Evolutionary conservation across 1,140 invertebrate species (phyloP).

Genomic region (Rhopalosiphum maidis): DNA sequence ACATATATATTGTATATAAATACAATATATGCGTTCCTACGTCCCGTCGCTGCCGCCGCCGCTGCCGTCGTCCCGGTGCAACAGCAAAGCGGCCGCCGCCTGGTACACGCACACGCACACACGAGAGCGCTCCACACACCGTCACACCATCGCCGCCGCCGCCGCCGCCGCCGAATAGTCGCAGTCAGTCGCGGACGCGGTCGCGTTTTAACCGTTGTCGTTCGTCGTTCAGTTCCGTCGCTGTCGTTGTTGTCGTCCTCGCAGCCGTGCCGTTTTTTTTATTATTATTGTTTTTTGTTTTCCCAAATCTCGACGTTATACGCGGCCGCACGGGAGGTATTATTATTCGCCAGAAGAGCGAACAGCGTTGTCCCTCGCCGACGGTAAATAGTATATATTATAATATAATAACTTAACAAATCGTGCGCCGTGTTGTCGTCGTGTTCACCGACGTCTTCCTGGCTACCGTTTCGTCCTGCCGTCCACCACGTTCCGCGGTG

Average conservation of each 20-base stretch:
- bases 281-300: neutral
- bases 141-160: neutral
- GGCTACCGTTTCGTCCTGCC: too few species aligned
- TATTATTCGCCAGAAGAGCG: neutral
- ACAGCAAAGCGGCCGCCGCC: slow-evolving; percentile 10
- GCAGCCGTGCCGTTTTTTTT: neutral
- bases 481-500: neutral
- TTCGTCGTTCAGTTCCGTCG: neutral
- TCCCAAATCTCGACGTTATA: neutral
- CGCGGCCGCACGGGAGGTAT: neutral
- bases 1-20: neutral
- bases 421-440: neutral
- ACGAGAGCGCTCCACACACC: neutral
- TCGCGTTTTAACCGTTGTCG: slow-evolving; percentile 15
- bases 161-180: neutral
- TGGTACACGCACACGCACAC: neutral
- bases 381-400: neutral
- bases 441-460: too few species aligned
- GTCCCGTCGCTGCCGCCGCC: neutral
- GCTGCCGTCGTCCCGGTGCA: slow-evolving; percentile 29
- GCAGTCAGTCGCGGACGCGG: slow-evolving; percentile 48
- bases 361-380: neutral
- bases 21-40: neutral
- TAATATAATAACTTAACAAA: neutral
- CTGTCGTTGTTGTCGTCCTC: neutral